A percentile compares a stretch with the other conserved stretches of the same genome.
These are phyloP conservation scores for Callospermophilus lateralis DNA, from an alignment of 2,113 vertebrate species.

Conservation along the genomic window DNA sequence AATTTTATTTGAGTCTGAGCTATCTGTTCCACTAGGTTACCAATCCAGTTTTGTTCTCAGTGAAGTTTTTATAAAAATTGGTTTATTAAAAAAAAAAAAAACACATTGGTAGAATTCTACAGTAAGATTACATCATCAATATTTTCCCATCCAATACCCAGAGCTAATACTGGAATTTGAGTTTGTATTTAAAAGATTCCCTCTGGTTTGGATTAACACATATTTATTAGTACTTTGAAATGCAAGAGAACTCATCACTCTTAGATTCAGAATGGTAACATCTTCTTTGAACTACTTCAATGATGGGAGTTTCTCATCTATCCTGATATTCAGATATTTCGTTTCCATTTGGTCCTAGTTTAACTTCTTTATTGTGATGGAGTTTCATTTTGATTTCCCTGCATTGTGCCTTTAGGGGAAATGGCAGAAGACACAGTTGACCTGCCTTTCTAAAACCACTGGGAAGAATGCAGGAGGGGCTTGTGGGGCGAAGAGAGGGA, in stretches of 20 bases:
- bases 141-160: slow-evolving; percentile 1
- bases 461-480: neutral
- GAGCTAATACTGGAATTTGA: neutral
- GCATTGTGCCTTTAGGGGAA: neutral
- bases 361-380: neutral
- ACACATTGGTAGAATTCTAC: neutral
- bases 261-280: neutral
- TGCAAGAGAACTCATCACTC: slow-evolving; percentile 35
- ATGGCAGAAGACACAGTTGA: neutral
- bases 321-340: slow-evolving; percentile 48
- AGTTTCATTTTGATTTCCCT: slow-evolving; percentile 45
- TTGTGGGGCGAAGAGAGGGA: neutral
- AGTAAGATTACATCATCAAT: neutral
- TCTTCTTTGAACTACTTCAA: slow-evolving; percentile 21
- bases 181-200: slow-evolving; percentile 23
- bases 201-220: neutral
- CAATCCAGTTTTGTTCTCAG: neutral
- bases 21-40: neutral
- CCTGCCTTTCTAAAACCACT: neutral
- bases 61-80: neutral
- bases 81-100: neutral
- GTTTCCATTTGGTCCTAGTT: neutral
- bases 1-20: neutral
- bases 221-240: slow-evolving; percentile 27
- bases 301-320: neutral